Conservation (phyloP, 1,140 invertebrate genomes). For the Neoseiulus cucumeris region DNA sequence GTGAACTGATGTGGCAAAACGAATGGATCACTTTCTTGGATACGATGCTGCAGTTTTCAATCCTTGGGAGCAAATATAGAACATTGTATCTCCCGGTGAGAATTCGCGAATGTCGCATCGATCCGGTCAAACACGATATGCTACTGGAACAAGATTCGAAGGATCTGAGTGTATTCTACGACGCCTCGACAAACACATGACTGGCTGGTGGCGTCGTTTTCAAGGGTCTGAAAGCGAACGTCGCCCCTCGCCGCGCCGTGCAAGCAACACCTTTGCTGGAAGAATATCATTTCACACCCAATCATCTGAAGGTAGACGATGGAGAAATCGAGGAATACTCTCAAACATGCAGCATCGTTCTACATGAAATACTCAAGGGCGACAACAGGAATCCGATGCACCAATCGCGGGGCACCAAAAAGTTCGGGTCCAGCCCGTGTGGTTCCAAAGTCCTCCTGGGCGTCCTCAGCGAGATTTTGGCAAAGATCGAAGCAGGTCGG, state of each 20-base stretch:
- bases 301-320: slow-evolving; percentile 29
- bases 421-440: neutral
- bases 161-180: slow-evolving; percentile 21
- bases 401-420: neutral
- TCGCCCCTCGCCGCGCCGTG: slow-evolving; percentile 48
- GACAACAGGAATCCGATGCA: neutral
- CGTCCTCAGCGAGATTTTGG: neutral
- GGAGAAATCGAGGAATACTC: neutral
- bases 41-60: slow-evolving; percentile 33
- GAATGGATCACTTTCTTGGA: slow-evolving; percentile 37
- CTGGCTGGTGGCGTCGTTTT: slow-evolving; percentile 69
- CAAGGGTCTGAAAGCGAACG: slow-evolving; percentile 62
- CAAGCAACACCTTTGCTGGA: slow-evolving; percentile 56
- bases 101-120: slow-evolving; percentile 32
- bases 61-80: slow-evolving; percentile 27
- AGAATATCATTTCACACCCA: slow-evolving; percentile 58
- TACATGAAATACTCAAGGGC: neutral
- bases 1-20: slow-evolving; percentile 27
- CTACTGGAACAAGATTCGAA: slow-evolving; percentile 8
- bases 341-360: neutral
- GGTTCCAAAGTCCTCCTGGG: neutral
- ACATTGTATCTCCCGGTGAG: slow-evolving; percentile 33
- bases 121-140: slow-evolving; percentile 25
- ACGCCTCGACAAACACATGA: slow-evolving; percentile 51
- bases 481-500: neutral